Evolutionary conservation across 2,888 invertebrate genomes (phyloP).

Genomic region (Hydropsyche betteni): DNA sequence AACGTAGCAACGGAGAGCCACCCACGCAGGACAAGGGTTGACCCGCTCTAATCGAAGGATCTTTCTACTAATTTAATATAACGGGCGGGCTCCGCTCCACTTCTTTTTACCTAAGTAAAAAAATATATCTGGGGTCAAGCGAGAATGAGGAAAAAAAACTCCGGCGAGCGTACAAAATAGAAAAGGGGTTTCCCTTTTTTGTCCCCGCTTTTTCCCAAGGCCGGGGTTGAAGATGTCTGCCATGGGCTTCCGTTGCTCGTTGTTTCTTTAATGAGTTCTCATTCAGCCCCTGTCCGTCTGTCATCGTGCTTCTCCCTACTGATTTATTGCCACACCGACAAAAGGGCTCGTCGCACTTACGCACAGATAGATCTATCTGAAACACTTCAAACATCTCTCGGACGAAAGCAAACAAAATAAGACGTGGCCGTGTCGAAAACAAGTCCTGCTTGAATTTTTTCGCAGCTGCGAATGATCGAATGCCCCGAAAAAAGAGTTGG

Average conservation of each 20-base stretch:
- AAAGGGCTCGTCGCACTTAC: conserved; percentile 32
- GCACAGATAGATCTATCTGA: background rate
- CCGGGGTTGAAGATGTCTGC: conserved; percentile 31
- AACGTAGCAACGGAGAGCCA: conserved; percentile 13
- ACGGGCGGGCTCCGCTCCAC: conserved; percentile 15
- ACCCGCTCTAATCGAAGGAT: conserved; percentile 34
- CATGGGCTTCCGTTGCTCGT: conserved; percentile 35
- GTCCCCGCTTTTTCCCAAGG: background rate
- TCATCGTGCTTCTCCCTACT: conserved; percentile 44
- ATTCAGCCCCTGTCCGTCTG: conserved; percentile 44
- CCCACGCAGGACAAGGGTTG: conserved; percentile 21
- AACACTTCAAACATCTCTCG: conserved; percentile 19
- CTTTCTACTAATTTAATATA: conserved; percentile 32
- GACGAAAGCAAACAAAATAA: conserved; percentile 27
- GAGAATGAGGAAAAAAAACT: conserved; percentile 5
- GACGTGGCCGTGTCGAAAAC: conserved; percentile 6
- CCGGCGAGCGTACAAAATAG: conserved; percentile 13
- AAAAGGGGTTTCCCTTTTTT: conserved; percentile 17
- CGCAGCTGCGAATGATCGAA: no score
- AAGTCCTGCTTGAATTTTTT: background rate
- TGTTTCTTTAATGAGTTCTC: conserved; percentile 47
- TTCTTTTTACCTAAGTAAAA: conserved; percentile 2
- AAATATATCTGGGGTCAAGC: background rate
- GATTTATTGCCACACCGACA: conserved; percentile 44
- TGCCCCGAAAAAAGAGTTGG: no score